Percentiles rank a stretch among this genome's conserved stretches.
Evolutionary conservation across 2,888 invertebrate genomes (phyloP).

Genomic region (Cephus runcator): DNA sequence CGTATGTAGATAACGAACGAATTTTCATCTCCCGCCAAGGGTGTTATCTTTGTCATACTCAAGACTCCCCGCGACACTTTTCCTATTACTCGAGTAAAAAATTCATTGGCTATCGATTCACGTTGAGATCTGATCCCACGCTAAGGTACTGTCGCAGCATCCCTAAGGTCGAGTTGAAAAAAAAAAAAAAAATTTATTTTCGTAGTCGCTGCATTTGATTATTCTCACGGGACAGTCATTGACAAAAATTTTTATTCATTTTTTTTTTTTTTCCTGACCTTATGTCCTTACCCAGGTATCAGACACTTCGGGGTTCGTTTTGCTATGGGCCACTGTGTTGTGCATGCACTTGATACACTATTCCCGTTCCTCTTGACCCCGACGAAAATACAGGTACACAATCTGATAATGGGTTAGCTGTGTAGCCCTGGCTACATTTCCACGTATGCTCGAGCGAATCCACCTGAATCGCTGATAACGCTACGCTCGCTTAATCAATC

Average conservation of each 20-base stretch:
- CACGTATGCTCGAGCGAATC: background rate
- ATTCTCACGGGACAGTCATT: too few species aligned
- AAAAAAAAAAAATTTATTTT: background rate
- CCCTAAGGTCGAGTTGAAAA: background rate
- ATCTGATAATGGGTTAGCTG: conserved; percentile 59
- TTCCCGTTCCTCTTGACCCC: conserved; percentile 16
- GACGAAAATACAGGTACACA: conserved; percentile 50
- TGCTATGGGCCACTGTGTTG: background rate
- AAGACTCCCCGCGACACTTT: background rate
- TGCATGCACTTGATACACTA: background rate
- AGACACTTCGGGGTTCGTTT: background rate
- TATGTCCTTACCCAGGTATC: background rate
- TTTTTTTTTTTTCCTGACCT: background rate
- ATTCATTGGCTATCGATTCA: background rate
- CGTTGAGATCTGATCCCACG: background rate
- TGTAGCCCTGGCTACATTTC: conserved; percentile 48
- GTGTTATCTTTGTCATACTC: background rate
- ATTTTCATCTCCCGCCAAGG: background rate
- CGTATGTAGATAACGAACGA: background rate
- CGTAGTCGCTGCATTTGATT: too few species aligned
- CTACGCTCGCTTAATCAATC: conserved; percentile 56
- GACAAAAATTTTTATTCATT: background rate
- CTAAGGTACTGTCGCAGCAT: background rate
- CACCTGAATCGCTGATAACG: conserved; percentile 51
- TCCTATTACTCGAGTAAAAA: background rate